Base-by-base conservation (phyloP, 2,797 vertebrate genomes). In the Hozukius guyotensis region DNA sequence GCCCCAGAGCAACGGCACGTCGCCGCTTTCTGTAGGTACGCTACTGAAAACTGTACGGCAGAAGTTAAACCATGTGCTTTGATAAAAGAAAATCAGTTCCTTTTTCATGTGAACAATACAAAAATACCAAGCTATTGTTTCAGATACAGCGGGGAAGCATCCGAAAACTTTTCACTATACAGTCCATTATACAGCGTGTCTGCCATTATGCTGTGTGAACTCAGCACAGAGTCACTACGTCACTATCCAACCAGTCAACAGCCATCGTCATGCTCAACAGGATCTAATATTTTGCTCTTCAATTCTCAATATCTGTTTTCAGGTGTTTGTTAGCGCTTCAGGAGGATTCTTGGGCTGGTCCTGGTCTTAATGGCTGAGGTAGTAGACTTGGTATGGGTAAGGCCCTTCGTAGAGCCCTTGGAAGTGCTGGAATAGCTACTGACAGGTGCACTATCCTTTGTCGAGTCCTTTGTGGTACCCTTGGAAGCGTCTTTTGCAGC, bases 341-440 rank as follows among this genome's bases (percentile, higher is more conserved):
- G 69, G 49, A 77, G 76, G 49, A 82, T 84, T 53, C 91, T 85
- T 3, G 87, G 83, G 75, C 87, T 90, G 67, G 78, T 90, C 80
- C 92, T 90, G 68, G 92, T 91, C 86, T 86, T 92, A n/a, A 84
- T 71, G 52, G 82, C 75, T 85, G 91, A 91, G 88, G 88, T 90
- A 91, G 86, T 72, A 93, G 96, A 95, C 85, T 96, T 97, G 82
- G 96, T 96, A 92, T 96, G 96, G 93, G 94, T 96, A 77, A 95
- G 97, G 78, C 94, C 94, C 93, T 96, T 97, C 90, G 93, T 85
- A 24, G 96, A 95, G 87, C 92, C 95, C 91, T 83, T 90, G 87
- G 83, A 87, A 84, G 82, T 80, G 68, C 64, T 85, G 34, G 72
- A 85, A 62, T 38, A 70, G 67, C 75, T 76, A 69, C 70, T 61